phyloP scores from a whole-genome alignment of 37 sponge, comb jelly and placozoan genomes.

The Axinella damicornis region DNA sequence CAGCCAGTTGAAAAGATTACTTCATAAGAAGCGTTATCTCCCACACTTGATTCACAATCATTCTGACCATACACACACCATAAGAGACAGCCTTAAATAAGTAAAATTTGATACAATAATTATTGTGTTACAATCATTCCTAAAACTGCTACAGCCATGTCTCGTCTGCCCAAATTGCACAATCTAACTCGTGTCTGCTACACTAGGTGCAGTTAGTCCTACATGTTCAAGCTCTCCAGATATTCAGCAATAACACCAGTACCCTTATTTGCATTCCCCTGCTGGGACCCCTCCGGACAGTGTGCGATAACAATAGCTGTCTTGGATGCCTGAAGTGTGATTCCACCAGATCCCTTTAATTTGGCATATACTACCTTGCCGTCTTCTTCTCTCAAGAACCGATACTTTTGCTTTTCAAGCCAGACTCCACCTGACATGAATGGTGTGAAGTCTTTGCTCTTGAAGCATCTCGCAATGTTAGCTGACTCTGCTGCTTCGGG shows the following conservation, averaged over 20 bases:
- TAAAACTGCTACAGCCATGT: not conserved
- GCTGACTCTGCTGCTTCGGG: conserved; percentile 47
- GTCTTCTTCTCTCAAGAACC: conserved; percentile 86
- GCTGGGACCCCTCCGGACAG: conserved; percentile 87
- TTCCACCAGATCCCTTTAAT: conserved; percentile 71
- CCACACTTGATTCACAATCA: not conserved
- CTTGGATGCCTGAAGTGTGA: conserved; percentile 81
- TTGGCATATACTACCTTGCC: conserved; percentile 72
- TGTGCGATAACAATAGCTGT: conserved; percentile 90
- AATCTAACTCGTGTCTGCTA: not conserved
- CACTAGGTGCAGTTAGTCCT: conserved; percentile 9
- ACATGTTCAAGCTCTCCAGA: conserved; percentile 79
- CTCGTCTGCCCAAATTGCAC: not conserved
- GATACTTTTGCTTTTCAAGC: conserved; percentile 69
- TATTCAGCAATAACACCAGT: conserved; percentile 87
- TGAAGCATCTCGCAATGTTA: conserved; percentile 76
- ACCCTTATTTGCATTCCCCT: conserved; percentile 86
- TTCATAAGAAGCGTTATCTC: no score
- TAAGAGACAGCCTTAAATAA: not conserved
- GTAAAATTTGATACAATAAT: not conserved
- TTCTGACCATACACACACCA: not conserved
- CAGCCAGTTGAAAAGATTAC: no score
- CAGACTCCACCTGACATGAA: conserved; percentile 73
- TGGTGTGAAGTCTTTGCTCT: conserved; percentile 79
- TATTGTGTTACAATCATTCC: not conserved